These are phyloP conservation scores for Cotesia glomerata DNA, from an alignment of 1,140 invertebrate genomes.

Conservation along the genomic window DNA sequence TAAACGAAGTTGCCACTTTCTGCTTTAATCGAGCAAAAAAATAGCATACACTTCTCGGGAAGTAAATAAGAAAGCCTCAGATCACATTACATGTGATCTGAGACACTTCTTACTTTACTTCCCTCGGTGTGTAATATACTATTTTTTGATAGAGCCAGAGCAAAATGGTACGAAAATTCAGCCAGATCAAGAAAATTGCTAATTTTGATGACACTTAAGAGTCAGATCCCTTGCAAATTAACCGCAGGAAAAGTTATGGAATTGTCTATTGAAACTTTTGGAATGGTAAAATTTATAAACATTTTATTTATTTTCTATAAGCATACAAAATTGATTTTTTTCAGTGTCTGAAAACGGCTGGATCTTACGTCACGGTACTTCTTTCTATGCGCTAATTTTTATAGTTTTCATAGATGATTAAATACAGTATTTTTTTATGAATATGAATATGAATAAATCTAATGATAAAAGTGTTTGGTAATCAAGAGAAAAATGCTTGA, in stretches of 20 bases:
- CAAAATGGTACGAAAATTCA: constrained; percentile 17
- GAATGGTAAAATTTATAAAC: neutral
- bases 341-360: neutral
- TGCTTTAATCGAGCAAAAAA: too few species aligned
- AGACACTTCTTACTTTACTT: too few species aligned
- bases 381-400: constrained; percentile 7
- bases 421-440: too few species aligned
- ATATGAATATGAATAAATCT: too few species aligned
- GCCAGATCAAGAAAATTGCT: constrained; percentile 8
- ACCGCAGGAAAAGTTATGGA: constrained; percentile 12
- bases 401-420: too few species aligned
- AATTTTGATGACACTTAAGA: neutral
- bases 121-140: too few species aligned
- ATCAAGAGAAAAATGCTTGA: too few species aligned
- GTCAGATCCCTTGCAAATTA: constrained; percentile 14
- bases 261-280: constrained; percentile 21
- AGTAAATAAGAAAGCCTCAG: too few species aligned
- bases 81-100: too few species aligned
- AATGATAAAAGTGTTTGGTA: too few species aligned
- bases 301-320: neutral
- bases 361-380: constrained; percentile 18
- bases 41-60: too few species aligned
- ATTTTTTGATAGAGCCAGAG: neutral
- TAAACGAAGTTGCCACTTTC: too few species aligned
- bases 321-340: neutral